Evolutionary conservation across 2,113 vertebrate genomes (phyloP).

Genomic region (Furnarius figulus): DNA sequence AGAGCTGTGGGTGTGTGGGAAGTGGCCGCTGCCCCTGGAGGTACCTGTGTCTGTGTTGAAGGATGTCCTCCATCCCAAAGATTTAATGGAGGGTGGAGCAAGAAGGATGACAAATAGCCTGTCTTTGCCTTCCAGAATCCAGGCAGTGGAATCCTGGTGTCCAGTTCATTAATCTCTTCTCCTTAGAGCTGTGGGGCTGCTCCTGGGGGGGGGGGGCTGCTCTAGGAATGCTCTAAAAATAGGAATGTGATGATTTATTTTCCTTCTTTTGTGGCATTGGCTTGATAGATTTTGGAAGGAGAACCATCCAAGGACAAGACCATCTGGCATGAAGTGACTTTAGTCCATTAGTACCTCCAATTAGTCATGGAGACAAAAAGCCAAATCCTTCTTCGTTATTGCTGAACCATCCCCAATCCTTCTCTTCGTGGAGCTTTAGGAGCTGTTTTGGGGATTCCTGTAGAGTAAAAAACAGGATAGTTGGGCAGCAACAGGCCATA

Average conservation of each 20-base stretch:
- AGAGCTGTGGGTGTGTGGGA: background rate
- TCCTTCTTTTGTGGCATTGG: background rate
- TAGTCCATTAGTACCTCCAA: background rate
- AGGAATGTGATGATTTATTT: background rate
- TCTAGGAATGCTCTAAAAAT: background rate
- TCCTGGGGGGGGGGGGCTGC: background rate
- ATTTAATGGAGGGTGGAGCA: background rate
- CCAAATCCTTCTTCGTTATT: background rate
- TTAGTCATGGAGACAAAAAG: background rate
- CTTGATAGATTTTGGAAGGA: background rate
- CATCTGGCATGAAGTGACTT: background rate
- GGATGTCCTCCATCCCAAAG: background rate
- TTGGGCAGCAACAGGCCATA: rapidly evolving
- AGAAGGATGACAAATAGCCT: background rate
- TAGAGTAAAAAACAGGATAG: background rate
- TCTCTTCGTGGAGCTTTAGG: background rate
- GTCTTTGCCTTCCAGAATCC: background rate
- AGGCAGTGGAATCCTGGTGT: background rate
- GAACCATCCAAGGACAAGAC: background rate
- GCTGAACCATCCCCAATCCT: background rate
- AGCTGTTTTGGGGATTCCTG: background rate
- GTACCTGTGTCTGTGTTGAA: background rate
- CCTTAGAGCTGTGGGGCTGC: background rate
- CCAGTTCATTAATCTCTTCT: background rate
- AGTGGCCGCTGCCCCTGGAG: background rate